Percentiles rank a stretch among this genome's conserved stretches.
Evolutionary conservation across 1,140 invertebrate species (phyloP).

Genomic region (Dendroctonus ponderosae): DNA sequence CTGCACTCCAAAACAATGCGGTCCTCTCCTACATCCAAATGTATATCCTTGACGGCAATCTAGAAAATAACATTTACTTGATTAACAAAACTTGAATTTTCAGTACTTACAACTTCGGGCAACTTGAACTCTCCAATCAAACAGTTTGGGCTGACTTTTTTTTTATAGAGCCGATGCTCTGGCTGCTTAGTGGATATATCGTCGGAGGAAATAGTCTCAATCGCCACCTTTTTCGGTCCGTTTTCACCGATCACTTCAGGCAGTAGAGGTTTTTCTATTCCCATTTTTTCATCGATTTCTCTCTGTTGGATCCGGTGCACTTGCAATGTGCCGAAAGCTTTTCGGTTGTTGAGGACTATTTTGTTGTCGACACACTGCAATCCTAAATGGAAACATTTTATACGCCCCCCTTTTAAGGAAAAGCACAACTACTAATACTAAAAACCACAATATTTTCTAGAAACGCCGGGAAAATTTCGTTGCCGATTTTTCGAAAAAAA

Average conservation of each 20-base stretch:
- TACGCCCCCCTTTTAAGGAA: no score
- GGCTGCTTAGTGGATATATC: conserved; percentile 42
- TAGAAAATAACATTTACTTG: conserved; percentile 45
- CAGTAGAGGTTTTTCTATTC: conserved; percentile 38
- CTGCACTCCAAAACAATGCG: conserved; percentile 64
- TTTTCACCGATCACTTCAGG: conserved; percentile 52
- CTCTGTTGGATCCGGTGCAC: conserved; percentile 69
- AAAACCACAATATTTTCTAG: no score
- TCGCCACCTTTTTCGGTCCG: conserved; percentile 43
- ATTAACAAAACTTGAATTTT: conserved; percentile 19
- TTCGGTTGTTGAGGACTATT: conserved; percentile 60
- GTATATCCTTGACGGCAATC: conserved; percentile 61
- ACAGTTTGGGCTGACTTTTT: conserved; percentile 45
- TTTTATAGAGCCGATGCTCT: conserved; percentile 50
- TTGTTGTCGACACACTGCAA: conserved; percentile 62
- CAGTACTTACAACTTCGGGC: conserved; percentile 48
- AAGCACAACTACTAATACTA: no score
- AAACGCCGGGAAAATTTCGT: no score
- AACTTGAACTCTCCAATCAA: conserved; percentile 54
- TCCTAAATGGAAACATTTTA: conserved; percentile 24
- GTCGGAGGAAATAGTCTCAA: conserved; percentile 33
- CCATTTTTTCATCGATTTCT: conserved; percentile 56
- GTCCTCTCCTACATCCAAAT: conserved; percentile 69
- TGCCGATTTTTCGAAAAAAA: no score
- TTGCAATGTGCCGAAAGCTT: conserved; percentile 69